phyloP scores from a whole-genome alignment of 2,888 invertebrate genomes.

The Corbicula japonica region DNA sequence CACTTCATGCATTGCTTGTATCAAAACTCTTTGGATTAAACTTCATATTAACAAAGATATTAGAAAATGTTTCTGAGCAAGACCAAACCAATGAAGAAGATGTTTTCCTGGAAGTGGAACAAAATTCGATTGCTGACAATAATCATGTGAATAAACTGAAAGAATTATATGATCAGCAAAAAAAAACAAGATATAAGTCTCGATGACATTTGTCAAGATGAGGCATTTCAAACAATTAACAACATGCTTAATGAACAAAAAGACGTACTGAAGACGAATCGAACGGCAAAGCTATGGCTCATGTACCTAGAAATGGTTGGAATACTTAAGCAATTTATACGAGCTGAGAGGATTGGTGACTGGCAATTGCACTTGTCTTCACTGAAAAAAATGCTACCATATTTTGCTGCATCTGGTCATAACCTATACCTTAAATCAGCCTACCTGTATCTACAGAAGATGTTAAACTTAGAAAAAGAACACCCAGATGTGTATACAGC shows the following conservation, averaged over 20 bases:
- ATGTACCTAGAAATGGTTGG: too few relatives aligned
- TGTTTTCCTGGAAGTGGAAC: neutral
- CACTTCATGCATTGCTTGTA: constrained; percentile 29
- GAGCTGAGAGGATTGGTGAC: constrained; percentile 48
- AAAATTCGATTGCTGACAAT: neutral
- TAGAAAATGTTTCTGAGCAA: too few relatives aligned
- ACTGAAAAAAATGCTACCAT: constrained; percentile 61
- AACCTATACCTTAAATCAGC: constrained; percentile 59
- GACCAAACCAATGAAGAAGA: too few relatives aligned
- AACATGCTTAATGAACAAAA: neutral
- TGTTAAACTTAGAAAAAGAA: constrained; percentile 32
- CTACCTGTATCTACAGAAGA: constrained; percentile 53
- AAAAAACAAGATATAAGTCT: neutral
- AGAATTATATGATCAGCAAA: too few relatives aligned
- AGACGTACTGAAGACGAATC: too few relatives aligned
- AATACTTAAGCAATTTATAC: constrained; percentile 18
- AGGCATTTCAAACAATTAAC: neutral
- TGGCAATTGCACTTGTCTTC: constrained; percentile 52
- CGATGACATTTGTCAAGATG: neutral
- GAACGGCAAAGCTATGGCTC: too few relatives aligned
- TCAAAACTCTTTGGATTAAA: neutral
- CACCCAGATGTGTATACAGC: constrained; percentile 58
- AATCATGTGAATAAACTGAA: neutral
- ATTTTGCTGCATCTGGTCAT: constrained; percentile 62
- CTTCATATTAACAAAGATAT: too few relatives aligned